Evolutionary conservation across 2,888 invertebrate genomes (phyloP).

Genomic region (Clusia tigrina): DNA sequence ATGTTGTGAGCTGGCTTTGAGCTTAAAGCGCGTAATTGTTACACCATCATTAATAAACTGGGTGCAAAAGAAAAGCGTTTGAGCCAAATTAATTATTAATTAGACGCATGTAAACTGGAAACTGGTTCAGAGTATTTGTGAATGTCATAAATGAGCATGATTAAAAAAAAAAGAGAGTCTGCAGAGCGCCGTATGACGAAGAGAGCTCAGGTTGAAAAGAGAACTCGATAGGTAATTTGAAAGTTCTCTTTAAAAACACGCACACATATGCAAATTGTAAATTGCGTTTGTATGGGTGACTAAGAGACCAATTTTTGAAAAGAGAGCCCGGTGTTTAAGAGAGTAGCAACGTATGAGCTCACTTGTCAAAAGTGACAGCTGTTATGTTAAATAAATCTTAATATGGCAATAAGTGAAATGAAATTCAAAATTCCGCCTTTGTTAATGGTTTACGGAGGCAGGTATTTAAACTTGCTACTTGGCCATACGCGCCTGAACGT

Average conservation of each 20-base stretch:
- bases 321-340: not conserved
- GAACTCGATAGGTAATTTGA: not conserved
- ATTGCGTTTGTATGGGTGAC: conserved; percentile 2
- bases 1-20: too few relatives aligned
- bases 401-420: conserved; percentile 18
- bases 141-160: too few relatives aligned
- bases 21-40: too few relatives aligned
- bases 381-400: conserved; percentile 21
- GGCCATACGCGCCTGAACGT: too few relatives aligned
- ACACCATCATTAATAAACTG: too few relatives aligned
- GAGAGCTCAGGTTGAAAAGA: not conserved
- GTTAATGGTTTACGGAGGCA: too few relatives aligned
- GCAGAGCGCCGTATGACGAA: not conserved
- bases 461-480: too few relatives aligned
- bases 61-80: too few relatives aligned
- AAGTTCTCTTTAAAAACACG: not conserved
- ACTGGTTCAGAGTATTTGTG: too few relatives aligned
- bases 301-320: not conserved
- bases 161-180: not conserved
- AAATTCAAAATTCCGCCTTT: too few relatives aligned
- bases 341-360: not conserved
- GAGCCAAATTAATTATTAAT: too few relatives aligned
- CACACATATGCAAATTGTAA: conserved; percentile 12
- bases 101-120: too few relatives aligned
- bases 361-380: conserved; percentile 28